Conservation (phyloP, 2,888 invertebrate species). For the Drosophila subsilvestris region DNA sequence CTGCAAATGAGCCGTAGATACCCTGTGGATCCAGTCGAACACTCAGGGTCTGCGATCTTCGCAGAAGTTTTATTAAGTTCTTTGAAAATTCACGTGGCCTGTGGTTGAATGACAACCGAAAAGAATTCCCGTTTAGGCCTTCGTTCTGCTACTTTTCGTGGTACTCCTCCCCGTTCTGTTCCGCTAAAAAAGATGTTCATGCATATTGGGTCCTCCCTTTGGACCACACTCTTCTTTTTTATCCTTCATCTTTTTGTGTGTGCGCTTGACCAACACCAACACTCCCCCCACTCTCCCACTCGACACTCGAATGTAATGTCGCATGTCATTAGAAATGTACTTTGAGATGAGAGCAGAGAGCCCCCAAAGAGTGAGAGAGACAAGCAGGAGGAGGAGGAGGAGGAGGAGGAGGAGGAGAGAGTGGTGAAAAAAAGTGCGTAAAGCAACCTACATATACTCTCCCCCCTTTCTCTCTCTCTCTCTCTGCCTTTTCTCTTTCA, state of each 20-base stretch:
- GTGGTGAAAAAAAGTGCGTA: conserved; percentile 12
- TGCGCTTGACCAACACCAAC: conserved; percentile 1
- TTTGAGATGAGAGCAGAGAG: conserved; percentile 46
- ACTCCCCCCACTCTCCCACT: too few species aligned
- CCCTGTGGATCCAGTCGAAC: neutral
- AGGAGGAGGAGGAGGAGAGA: neutral
- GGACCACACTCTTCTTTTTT: neutral
- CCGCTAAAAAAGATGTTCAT: conserved; percentile 54
- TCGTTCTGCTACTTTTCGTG: neutral
- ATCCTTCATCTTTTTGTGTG: neutral
- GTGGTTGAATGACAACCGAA: too few species aligned
- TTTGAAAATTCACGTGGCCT: too few species aligned
- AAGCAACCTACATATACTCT: conserved; percentile 19
- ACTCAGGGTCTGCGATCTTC: neutral
- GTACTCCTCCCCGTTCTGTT: neutral
- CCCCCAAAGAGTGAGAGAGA: too few species aligned
- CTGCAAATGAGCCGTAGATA: too few species aligned
- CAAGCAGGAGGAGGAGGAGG: neutral
- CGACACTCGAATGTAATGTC: conserved; percentile 73
- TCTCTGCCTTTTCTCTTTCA: conserved; percentile 2
- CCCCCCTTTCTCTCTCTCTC: conserved; percentile 1
- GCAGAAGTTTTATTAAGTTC: neutral
- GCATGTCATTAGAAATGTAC: conserved; percentile 77
- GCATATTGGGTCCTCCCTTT: too few species aligned
- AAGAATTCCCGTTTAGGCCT: neutral